A percentile compares a stretch with the other conserved stretches of the same genome.
Conservation (phyloP, 2,113 vertebrate genomes). For the Sarotherodon lohbergeri region DNA sequence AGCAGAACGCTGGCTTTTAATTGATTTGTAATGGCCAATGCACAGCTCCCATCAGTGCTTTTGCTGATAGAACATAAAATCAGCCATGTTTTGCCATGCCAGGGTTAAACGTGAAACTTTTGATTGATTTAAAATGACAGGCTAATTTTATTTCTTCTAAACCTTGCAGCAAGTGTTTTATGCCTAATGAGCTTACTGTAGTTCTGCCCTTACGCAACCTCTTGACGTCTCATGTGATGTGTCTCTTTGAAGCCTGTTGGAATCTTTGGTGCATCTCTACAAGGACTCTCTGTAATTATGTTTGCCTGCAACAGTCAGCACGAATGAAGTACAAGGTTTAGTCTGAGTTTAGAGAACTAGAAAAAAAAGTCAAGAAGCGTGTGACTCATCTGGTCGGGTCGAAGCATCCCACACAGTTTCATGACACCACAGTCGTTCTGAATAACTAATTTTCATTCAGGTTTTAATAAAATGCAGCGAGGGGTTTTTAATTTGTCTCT, state of each 20-base stretch:
- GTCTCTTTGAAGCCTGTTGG: constrained; percentile 11
- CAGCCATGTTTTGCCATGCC: neutral
- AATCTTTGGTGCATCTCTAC: neutral
- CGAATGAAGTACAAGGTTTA: neutral
- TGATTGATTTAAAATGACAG: neutral
- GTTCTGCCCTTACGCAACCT: neutral
- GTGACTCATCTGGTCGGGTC: constrained; percentile 20
- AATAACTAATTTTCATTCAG: neutral
- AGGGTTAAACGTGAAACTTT: neutral
- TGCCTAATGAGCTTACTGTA: neutral
- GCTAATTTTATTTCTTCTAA: neutral
- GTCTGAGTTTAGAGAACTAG: neutral
- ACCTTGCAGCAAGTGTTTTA: neutral
- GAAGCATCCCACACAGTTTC: constrained; percentile 5
- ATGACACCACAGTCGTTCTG: neutral
- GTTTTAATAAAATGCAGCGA: neutral
- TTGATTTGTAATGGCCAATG: neutral
- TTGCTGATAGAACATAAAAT: neutral
- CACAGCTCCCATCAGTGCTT: neutral
- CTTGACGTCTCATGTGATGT: neutral
- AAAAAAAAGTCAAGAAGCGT: neutral
- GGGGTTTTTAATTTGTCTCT: neutral
- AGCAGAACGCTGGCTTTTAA: neutral
- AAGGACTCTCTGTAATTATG: constrained; percentile 14
- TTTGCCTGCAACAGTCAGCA: neutral